phyloP scores from a whole-genome alignment of 2,113 vertebrate genomes.

The Ammodytes marinus region DNA sequence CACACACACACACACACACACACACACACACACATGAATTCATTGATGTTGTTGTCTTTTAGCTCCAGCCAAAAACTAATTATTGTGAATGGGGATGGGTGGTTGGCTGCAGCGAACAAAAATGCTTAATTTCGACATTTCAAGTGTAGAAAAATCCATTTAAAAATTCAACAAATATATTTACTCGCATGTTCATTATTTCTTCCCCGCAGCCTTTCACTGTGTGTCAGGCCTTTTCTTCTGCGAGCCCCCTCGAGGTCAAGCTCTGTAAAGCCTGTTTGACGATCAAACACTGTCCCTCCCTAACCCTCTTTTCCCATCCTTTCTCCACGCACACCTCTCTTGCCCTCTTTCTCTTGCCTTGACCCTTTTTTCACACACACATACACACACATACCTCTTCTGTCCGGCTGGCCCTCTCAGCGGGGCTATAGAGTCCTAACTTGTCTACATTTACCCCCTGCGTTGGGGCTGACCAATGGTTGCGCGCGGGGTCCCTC shows the following conservation, averaged over 20 bases:
- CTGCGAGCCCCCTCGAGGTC: conserved; percentile 49
- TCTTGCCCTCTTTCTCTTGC: conserved; percentile 54
- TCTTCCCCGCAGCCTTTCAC: conserved; percentile 25
- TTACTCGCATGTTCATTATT: conserved; percentile 59
- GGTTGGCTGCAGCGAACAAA: not conserved
- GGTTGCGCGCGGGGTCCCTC: conserved; percentile 84
- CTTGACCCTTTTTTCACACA: conserved; percentile 51
- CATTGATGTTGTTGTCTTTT: not conserved
- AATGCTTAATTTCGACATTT: not conserved
- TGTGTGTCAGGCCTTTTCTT: conserved; percentile 54
- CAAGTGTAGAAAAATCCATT: not conserved
- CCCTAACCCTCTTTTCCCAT: conserved; percentile 50
- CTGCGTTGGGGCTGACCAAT: conserved; percentile 90
- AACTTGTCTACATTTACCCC: conserved; percentile 99
- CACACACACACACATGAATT: not conserved
- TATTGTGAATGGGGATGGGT: not conserved
- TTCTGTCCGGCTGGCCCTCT: conserved; percentile 82
- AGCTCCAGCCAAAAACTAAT: not conserved
- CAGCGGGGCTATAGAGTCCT: conserved; percentile 93
- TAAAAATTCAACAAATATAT: conserved; percentile 56
- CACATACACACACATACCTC: not conserved
- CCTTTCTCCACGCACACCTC: conserved; percentile 52
- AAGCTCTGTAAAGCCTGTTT: conserved; percentile 66
- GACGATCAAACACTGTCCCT: conserved; percentile 69
- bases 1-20: conserved; percentile 11